phyloP scores from a whole-genome alignment of 1,140 invertebrate species.

The Lordiphosa clarofinis region DNA sequence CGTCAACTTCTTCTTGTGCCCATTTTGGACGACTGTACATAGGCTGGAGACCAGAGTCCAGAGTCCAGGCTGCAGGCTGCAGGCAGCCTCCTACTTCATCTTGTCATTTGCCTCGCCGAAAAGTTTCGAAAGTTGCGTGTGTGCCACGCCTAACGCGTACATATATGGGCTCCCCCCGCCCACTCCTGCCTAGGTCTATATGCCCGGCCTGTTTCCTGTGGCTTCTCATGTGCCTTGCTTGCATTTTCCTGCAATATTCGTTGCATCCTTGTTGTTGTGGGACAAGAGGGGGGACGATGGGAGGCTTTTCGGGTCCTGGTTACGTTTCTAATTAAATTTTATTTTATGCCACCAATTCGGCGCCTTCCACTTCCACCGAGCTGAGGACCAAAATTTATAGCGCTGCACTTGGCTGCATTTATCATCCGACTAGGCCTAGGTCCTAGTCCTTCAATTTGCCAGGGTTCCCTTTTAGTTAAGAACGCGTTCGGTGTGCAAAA shows the following conservation, averaged over 20 bases:
- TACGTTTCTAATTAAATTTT: constrained; percentile 78
- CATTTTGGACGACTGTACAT: constrained; percentile 45
- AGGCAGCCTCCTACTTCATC: constrained; percentile 7
- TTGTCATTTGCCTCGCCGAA: constrained; percentile 53
- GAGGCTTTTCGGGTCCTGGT: constrained; percentile 31
- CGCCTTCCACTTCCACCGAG: constrained; percentile 45
- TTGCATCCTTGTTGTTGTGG: constrained; percentile 46
- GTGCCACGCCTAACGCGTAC: constrained; percentile 64
- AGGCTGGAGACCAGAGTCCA: too few relatives aligned
- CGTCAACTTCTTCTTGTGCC: constrained; percentile 58
- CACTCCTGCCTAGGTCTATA: constrained; percentile 2
- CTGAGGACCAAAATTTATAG: constrained; percentile 47
- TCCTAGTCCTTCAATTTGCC: constrained; percentile 33
- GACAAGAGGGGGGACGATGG: background rate
- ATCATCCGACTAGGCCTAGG: constrained; percentile 25
- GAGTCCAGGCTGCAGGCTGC: too few relatives aligned
- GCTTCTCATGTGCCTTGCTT: constrained; percentile 29
- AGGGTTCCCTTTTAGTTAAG: constrained; percentile 64
- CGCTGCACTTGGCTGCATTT: constrained; percentile 56
- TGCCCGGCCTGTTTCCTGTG: constrained; percentile 9
- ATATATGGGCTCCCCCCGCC: constrained; percentile 10
- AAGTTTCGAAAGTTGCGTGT: constrained; percentile 33
- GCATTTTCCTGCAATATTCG: constrained; percentile 64
- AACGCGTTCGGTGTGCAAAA: constrained; percentile 75
- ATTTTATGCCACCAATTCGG: constrained; percentile 76